Conservation (phyloP, 2,797 vertebrate species). For the Lithobates sylvaticus region DNA sequence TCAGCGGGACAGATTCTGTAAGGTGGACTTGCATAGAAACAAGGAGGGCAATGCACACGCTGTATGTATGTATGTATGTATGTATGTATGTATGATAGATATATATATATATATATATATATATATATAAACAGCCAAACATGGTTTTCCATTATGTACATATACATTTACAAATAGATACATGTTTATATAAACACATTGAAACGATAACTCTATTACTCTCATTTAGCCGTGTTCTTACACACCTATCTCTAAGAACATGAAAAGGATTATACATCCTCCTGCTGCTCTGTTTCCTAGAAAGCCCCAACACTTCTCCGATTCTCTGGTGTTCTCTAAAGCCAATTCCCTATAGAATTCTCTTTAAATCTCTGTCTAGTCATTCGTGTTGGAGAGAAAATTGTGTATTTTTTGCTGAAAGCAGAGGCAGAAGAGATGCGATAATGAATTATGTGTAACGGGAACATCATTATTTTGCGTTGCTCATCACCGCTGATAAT, state of each 20-base stretch:
- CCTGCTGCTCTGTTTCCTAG: neutral
- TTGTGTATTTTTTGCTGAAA: neutral
- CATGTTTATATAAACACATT: neutral
- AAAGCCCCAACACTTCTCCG: neutral
- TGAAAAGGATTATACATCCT: neutral
- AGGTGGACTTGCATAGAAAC: too few relatives aligned
- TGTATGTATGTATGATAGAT: too few relatives aligned
- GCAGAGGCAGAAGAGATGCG: neutral
- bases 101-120: too few relatives aligned
- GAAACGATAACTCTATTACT: fast-evolving
- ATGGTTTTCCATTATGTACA: too few relatives aligned
- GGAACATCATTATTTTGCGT: slow-evolving; percentile 12
- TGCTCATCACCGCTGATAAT: slow-evolving; percentile 13
- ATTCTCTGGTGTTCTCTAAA: neutral
- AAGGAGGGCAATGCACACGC: too few relatives aligned
- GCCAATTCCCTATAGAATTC: neutral
- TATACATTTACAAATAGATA: neutral
- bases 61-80: too few relatives aligned
- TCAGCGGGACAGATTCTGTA: too few relatives aligned
- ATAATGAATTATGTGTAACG: neutral
- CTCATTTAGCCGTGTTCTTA: neutral
- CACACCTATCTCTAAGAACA: neutral
- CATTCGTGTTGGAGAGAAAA: neutral
- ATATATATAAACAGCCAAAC: too few relatives aligned
- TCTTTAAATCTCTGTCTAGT: neutral